Evolutionary conservation across 2,797 vertebrate genomes (phyloP), one percentile per base, ranked within the genome.

Genomic region (Podarcis siculus): DNA sequence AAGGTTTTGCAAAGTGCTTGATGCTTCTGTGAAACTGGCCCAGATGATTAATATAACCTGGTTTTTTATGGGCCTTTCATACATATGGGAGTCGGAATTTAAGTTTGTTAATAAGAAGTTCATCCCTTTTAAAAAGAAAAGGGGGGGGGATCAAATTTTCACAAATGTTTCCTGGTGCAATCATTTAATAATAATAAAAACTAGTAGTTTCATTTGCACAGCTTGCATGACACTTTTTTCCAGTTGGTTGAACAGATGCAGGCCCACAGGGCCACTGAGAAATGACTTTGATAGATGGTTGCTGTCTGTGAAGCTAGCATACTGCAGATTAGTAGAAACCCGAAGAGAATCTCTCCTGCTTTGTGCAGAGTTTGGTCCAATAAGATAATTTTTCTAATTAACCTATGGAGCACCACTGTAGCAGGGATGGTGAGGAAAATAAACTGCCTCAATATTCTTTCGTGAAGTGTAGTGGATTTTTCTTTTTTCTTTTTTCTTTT

Each of bases 351-450:
- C 96, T 97, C 82, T 27, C 96, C 96, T 93, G 92, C 96, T 97
- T 97, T 97, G 94, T 96, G 95, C 91, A 97, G 94, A 94, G 92
- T 95, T 95, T 90, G 95, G 95, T 96, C 96, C 97, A 97, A 96
- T 94, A 94, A 98, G 98, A 98, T 98, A 98, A 96, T 97, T 98
- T 98, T 98, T 98, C 96, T 98, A 98, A 99, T 99, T 98, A 98
- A 98, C 98, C 98, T 96, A 81, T 95, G 35, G 95, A 97, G 96
- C 97, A 97, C 96, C 94, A 94, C 3, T 89, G 82, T 96, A 94
- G 92, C 95, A 91, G 86, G 80, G 76, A 96, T 95, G 89, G 87
- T 95, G 95, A 90, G 77, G 91, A 97, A 97, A 98, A 97, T 95
- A 95, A 97, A 96, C 84, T 81, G 90, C 90, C 91, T 96, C 88